A percentile compares a stretch with the other conserved stretches of the same genome.
phyloP scores from a whole-genome alignment of 1,140 invertebrate genomes.

The Diplogasteroides magnus region DNA sequence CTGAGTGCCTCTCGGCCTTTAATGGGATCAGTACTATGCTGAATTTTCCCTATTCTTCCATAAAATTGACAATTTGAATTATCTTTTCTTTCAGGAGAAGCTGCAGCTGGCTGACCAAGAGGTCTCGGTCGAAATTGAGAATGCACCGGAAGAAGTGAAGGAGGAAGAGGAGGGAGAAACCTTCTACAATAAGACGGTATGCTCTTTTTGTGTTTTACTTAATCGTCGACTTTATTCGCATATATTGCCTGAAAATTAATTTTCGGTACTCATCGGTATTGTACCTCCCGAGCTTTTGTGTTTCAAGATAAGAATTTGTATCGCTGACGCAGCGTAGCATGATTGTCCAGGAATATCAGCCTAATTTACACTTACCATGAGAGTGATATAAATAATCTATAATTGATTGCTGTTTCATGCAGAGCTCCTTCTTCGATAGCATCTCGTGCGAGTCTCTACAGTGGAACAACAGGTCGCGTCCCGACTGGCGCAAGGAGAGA shows the following conservation, averaged over 20 bases:
- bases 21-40: not conserved
- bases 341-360: too few relatives aligned
- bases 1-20: not conserved
- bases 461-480: slow-evolving; percentile 65
- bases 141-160: slow-evolving; percentile 14
- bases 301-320: too few relatives aligned
- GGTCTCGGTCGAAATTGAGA: too few relatives aligned
- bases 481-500: slow-evolving; percentile 21
- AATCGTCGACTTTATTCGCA: too few relatives aligned
- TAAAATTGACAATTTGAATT: not conserved
- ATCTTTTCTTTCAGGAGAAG: slow-evolving; percentile 13
- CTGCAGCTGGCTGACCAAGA: too few relatives aligned
- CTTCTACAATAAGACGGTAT: slow-evolving; percentile 72
- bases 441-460: slow-evolving; percentile 96
- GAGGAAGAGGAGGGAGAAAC: slow-evolving; percentile 50
- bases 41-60: not conserved
- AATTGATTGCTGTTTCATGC: too few relatives aligned
- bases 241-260: too few relatives aligned
- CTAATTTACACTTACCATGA: too few relatives aligned
- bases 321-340: too few relatives aligned
- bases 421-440: slow-evolving; percentile 96
- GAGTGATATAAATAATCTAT: too few relatives aligned
- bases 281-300: too few relatives aligned
- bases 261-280: too few relatives aligned
- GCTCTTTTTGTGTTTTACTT: not conserved